These are phyloP conservation scores for Cetonia aurata DNA, from an alignment of 2,888 invertebrate genomes.

Conservation along the genomic window DNA sequence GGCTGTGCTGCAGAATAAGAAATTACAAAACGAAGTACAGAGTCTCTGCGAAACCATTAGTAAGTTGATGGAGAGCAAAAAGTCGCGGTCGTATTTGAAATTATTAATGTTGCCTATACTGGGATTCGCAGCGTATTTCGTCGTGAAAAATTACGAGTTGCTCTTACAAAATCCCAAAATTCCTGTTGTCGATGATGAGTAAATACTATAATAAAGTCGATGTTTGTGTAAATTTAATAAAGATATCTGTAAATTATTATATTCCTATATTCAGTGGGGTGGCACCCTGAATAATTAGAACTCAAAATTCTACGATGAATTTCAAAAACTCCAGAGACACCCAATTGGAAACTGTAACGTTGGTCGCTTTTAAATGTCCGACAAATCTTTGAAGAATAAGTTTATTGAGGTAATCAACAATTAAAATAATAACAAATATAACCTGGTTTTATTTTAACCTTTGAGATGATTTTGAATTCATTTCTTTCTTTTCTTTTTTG, in stretches of 20 bases:
- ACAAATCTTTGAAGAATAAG: no score
- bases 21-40: constrained; percentile 31
- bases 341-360: no score
- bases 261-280: no score
- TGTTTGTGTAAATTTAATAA: neutral
- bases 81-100: constrained; percentile 22
- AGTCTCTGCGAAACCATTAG: constrained; percentile 14
- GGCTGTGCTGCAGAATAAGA: constrained; percentile 22
- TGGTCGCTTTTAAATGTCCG: no score
- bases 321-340: no score
- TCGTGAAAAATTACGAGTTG: constrained; percentile 9
- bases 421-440: no score
- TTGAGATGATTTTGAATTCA: no score
- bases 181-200: constrained; percentile 17
- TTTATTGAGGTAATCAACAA: no score
- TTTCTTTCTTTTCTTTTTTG: no score
- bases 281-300: no score
- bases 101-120: constrained; percentile 36
- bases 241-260: neutral
- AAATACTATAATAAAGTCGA: neutral
- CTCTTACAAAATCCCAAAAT: neutral
- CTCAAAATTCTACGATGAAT: no score
- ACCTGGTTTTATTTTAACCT: no score
- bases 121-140: constrained; percentile 21
- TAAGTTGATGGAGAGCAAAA: constrained; percentile 22